Conservation (phyloP, 2,113 vertebrate species). For the Corynorhinus townsendii region DNA sequence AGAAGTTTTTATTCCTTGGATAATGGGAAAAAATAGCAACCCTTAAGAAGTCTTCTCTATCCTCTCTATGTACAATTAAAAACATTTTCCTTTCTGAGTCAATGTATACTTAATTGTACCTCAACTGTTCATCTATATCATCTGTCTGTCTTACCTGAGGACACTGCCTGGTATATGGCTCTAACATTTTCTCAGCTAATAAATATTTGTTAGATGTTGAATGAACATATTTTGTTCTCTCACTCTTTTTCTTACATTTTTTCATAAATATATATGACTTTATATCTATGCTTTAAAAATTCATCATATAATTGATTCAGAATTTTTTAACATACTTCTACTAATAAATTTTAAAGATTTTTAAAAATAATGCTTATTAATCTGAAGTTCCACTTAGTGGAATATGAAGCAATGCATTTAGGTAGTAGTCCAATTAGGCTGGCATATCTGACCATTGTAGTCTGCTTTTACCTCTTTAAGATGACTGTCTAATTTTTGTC, state of each 20-base stretch:
- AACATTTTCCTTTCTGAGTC: background rate
- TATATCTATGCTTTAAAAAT: background rate
- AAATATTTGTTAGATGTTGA: background rate
- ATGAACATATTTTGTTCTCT: background rate
- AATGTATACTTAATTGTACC: background rate
- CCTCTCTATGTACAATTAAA: background rate
- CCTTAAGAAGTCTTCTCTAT: background rate
- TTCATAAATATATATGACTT: background rate
- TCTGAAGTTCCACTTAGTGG: background rate
- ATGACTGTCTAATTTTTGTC: background rate
- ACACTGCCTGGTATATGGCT: background rate
- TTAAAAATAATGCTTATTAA: background rate
- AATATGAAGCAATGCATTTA: background rate
- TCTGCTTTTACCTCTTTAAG: background rate
- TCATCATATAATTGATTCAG: background rate
- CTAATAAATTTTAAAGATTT: background rate
- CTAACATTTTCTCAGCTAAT: background rate
- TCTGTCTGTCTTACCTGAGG: background rate
- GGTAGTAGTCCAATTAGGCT: background rate
- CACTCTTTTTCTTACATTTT: background rate
- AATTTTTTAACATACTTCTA: background rate
- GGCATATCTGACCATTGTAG: rapidly evolving
- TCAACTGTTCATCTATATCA: background rate
- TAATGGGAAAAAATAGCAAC: background rate
- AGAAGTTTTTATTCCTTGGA: background rate